A percentile compares a stretch with the other conserved stretches of the same genome.
Evolutionary conservation across 2,113 vertebrate genomes (phyloP).

Genomic region (Thermophis baileyi): DNA sequence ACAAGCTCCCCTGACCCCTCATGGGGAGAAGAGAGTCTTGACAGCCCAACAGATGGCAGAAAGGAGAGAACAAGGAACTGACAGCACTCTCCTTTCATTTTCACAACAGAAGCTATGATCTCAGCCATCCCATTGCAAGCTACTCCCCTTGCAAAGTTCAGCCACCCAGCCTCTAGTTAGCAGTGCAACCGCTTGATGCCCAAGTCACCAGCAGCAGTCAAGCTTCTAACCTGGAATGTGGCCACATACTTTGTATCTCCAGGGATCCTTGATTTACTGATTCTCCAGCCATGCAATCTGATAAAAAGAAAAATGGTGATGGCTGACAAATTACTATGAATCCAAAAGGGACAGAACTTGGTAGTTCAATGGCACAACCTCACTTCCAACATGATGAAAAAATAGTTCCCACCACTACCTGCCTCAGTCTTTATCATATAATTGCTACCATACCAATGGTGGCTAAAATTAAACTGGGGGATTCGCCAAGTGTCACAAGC

Average conservation of each 20-base stretch:
- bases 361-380: neutral
- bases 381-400: neutral
- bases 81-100: neutral
- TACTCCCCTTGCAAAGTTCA: neutral
- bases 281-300: neutral
- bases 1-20: neutral
- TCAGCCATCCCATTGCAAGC: neutral
- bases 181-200: neutral
- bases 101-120: neutral
- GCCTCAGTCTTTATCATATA: neutral
- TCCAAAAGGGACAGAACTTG: neutral
- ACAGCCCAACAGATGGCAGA: neutral
- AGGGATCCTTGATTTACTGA: neutral
- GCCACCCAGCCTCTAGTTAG: neutral
- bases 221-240: neutral
- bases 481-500: neutral
- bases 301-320: neutral
- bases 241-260: neutral
- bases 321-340: neutral
- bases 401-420: neutral
- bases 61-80: neutral
- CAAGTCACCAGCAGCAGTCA: neutral
- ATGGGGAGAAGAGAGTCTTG: neutral
- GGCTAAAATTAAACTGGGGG: neutral
- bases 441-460: neutral